These are phyloP conservation scores for Oreotrochilus melanogaster DNA, from an alignment of 2,113 vertebrate genomes.

Conservation along the genomic window DNA sequence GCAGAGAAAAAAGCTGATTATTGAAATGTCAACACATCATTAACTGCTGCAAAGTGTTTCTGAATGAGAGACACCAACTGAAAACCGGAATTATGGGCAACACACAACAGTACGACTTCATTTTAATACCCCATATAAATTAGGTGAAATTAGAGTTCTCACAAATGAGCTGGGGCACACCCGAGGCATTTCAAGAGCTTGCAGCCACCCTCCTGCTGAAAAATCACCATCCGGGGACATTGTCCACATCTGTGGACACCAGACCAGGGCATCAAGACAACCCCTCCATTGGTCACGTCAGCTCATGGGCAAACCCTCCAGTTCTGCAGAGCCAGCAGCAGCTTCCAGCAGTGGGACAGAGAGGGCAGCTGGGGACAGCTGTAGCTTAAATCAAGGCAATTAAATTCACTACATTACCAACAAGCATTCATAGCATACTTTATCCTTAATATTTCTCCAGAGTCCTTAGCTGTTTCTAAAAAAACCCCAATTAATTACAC, in stretches of 20 bases:
- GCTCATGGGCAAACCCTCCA: not conserved
- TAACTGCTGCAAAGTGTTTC: conserved; percentile 21
- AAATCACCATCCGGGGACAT: not conserved
- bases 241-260: fast-evolving
- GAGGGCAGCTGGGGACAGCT: not conserved
- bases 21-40: conserved; percentile 35
- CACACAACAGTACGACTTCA: not conserved
- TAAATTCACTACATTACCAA: not conserved
- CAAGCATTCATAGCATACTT: not conserved
- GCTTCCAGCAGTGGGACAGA: not conserved
- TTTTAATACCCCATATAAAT: not conserved
- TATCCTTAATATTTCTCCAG: not conserved
- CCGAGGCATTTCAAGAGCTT: not conserved
- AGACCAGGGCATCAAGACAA: not conserved
- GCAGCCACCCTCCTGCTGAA: not conserved
- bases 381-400: not conserved
- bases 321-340: not conserved
- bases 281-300: not conserved
- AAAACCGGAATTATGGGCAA: not conserved
- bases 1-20: conserved; percentile 1
- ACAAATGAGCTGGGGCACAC: not conserved
- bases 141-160: not conserved
- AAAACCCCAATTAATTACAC: not conserved
- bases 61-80: not conserved
- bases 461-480: not conserved